These are phyloP conservation scores for Oeneis ivallda DNA, from an alignment of 2,888 invertebrate species.

Conservation along the genomic window DNA sequence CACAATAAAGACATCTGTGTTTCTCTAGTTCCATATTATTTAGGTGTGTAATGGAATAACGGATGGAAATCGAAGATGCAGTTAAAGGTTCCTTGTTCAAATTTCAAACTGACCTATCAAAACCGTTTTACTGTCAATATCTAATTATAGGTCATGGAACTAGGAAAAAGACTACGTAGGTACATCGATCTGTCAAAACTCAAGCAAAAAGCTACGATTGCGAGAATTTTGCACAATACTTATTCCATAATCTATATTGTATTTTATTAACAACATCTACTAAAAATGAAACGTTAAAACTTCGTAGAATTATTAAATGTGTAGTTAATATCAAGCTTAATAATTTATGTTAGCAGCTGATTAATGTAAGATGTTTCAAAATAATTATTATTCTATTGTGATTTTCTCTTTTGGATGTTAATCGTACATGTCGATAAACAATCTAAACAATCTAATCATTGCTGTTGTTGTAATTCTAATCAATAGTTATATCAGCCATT, in stretches of 20 bases:
- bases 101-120: background rate
- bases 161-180: no score
- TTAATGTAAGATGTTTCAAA: background rate
- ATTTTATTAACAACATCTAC: background rate
- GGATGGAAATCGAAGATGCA: no score
- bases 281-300: background rate
- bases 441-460: conserved; percentile 17
- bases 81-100: no score
- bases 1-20: background rate
- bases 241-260: background rate
- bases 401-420: conserved; percentile 2
- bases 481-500: conserved; percentile 80
- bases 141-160: no score
- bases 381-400: background rate
- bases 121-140: background rate
- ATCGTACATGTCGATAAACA: background rate
- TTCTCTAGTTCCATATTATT: no score
- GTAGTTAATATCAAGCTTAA: background rate
- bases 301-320: background rate
- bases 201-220: background rate
- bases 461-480: conserved; percentile 43
- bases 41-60: no score
- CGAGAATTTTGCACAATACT: background rate
- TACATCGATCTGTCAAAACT: background rate
- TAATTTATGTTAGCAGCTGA: background rate